Evolutionary conservation across 2,113 vertebrate genomes (phyloP).

Genomic region (Rhea americana): DNA sequence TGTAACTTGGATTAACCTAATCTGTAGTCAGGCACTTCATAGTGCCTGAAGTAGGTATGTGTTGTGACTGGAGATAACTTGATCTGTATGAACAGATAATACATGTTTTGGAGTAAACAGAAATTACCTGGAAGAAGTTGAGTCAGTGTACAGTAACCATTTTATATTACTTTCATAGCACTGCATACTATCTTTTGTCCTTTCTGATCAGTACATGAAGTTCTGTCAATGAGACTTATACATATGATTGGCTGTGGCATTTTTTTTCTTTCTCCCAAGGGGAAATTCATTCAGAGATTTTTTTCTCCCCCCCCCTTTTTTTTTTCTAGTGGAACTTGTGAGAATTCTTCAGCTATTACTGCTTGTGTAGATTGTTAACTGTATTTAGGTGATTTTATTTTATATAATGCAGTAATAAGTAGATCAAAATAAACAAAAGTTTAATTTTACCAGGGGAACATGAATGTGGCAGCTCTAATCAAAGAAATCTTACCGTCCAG

Average conservation of each 20-base stretch:
- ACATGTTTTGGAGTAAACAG: neutral
- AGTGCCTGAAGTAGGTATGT: neutral
- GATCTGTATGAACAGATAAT: neutral
- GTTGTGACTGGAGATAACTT: neutral
- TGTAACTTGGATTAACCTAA: neutral
- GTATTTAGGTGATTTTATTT: neutral
- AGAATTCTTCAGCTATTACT: neutral
- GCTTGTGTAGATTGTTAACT: neutral
- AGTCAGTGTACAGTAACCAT: neutral
- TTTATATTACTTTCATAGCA: neutral
- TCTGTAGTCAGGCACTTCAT: neutral
- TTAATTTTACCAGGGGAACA: conserved; percentile 85
- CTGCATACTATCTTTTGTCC: neutral
- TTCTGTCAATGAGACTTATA: neutral
- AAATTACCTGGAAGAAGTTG: neutral
- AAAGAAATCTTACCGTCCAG: conserved; percentile 86
- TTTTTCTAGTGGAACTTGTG: neutral
- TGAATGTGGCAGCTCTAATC: conserved; percentile 88
- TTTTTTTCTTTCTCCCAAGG: neutral
- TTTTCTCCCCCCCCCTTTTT: no score
- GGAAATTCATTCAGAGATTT: neutral
- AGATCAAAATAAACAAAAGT: neutral
- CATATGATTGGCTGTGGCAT: neutral
- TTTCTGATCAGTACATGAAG: neutral
- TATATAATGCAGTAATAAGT: neutral